Evolutionary conservation across 2,888 invertebrate genomes (phyloP), one percentile per base, ranked within the genome.

Genomic region (Cremastinae sp.): DNA sequence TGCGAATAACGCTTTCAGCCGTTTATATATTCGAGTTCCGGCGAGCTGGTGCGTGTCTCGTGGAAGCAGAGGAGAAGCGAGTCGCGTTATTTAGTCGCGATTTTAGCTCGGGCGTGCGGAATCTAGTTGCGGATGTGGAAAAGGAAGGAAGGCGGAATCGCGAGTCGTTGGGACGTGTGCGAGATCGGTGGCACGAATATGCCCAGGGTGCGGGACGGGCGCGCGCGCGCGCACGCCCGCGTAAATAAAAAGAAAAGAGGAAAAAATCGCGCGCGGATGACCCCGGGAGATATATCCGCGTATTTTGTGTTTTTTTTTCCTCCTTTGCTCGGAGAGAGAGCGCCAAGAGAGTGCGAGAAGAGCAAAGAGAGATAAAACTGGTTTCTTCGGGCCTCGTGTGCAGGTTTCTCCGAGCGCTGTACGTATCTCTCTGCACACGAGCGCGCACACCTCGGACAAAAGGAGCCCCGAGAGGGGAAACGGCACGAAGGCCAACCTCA

Each of bases 271-370:
- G 8, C 8, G 28, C 69, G 78, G 78, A 79, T 79, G 79, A 79
- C 79, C 79, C 78, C 76, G 75, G 68, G 70, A 78, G 79, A 78
- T 78, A 74, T 66, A 78, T 78, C 76, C 79, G 75, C 74, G 68
- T 28, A 28, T 28, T 28, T 28, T 28, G 68, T 28, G 5, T 28
- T 28, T 28, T 28, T 28, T 28, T 28, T 28, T 28, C 28, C n/a
- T n/a, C n/a, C n/a, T n/a, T n/a, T 45, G 43, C 53, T 56, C 56
- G 70, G 74, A 72, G 74, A 28, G 58, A 20, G 53, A 69, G 69
- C 36, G 59, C 22, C 56, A 5, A 49, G 56, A 49, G 20, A 43
- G 41, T 34, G 65, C 36, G 75, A 12, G 75, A 53, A 49, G 53
- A 61, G 73, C 54, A 49, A 79, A 74, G 78, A 78, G 65, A 74